Evolutionary conservation across 1,140 invertebrate genomes (phyloP), one percentile per base, ranked within the genome.

Genomic region (Thereuonema tuberculata): DNA sequence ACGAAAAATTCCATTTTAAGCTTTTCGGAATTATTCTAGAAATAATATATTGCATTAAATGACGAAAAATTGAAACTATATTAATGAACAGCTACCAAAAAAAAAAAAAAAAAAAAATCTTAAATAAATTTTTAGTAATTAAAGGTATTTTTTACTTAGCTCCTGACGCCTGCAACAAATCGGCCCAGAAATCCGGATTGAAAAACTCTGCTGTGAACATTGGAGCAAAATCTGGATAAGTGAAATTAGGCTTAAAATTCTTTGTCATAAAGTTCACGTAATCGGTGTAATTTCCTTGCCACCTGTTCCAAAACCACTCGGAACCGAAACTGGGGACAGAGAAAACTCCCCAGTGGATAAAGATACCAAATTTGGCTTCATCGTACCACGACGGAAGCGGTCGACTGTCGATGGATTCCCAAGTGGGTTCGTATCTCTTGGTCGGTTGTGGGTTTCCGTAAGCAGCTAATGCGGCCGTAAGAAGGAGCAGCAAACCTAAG

Each of bases 121-220:
- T n/a, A n/a, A n/a, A n/a, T n/a, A n/a, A n/a, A n/a, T n/a, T n/a
- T n/a, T n/a, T n/a, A n/a, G n/a, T n/a, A n/a, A n/a, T n/a, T n/a
- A n/a, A n/a, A n/a, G n/a, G n/a, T n/a, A n/a, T n/a, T n/a, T n/a
- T 68, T 74, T 75, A 90, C 80, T 83, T 87, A 48, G 89, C 89
- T 57, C 88, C 87, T 56, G 87, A 80, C 64, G 80, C 78, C 59
- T 78, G 66, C 66, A 93, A 86, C 15, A 91, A 69, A 60, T 82
- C 70, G 15, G 84, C 85, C 87, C 87, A 92, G 64, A 82, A 67
- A 1, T 80, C 75, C 1, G 88, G 80, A 71, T 91, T 80, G 67
- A 85, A 92, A 67, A 90, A 87, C 74, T 91, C 84, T 2, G 84
- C 84, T 23, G 81, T 89, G 63, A 92, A 90, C 58, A 86, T 79